Conservation (phyloP, 2,797 vertebrate species). For the Anniella stebbinsi region DNA sequence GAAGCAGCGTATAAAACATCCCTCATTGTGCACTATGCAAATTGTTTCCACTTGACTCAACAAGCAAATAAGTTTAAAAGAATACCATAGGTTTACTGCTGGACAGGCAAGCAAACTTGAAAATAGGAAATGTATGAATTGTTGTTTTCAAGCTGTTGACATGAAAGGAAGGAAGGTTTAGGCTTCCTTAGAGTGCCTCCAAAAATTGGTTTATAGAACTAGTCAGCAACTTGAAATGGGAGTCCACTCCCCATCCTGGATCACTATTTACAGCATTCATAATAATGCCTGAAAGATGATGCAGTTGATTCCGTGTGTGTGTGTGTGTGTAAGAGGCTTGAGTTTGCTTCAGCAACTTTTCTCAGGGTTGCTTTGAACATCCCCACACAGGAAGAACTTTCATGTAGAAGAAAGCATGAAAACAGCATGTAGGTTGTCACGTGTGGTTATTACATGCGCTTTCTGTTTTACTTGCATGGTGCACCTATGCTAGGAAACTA, state of each 20-base stretch:
- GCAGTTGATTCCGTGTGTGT: neutral
- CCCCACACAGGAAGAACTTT: neutral
- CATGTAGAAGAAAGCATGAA: slow-evolving; percentile 6
- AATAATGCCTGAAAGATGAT: slow-evolving; percentile 9
- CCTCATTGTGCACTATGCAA: slow-evolving; percentile 66
- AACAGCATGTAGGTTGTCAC: neutral
- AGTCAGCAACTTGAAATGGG: slow-evolving; percentile 40
- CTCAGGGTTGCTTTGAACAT: slow-evolving; percentile 10
- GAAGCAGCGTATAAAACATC: neutral
- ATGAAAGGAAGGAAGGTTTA: slow-evolving; percentile 63
- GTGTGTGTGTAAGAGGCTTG: neutral
- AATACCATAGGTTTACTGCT: slow-evolving; percentile 12
- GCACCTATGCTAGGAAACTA: neutral
- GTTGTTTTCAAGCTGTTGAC: slow-evolving; percentile 32
- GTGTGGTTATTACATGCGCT: neutral
- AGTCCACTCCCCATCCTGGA: neutral
- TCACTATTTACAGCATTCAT: slow-evolving; percentile 12
- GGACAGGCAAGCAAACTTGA: neutral
- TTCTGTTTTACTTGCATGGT: neutral
- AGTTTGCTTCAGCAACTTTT: slow-evolving; percentile 17
- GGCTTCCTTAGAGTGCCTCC: slow-evolving; percentile 59
- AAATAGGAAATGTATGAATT: neutral
- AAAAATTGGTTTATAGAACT: slow-evolving; percentile 63
- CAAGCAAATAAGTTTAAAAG: slow-evolving; percentile 11
- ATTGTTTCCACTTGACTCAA: slow-evolving; percentile 43